Base-by-base conservation (phyloP, 2,888 invertebrate species). In the Crematogaster levior region DNA sequence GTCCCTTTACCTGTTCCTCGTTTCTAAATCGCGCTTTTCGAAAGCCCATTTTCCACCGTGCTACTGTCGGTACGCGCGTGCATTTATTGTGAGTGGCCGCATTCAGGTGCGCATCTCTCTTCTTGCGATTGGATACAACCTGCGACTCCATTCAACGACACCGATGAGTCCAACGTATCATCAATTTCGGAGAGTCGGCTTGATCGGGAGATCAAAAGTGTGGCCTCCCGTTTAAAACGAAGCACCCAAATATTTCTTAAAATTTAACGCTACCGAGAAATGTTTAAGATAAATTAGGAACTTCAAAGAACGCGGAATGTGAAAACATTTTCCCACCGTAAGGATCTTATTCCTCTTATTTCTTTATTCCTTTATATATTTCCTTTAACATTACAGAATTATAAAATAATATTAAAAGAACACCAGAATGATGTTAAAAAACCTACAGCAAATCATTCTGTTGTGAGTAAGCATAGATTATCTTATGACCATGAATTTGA, bases 1-100 rank as follows among this genome's bases (percentile, higher is more conserved):
- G 79, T 85, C 86, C 87, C 48, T 70, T 90, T 90, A 89, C 89
- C 90, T 90, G 89, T 89, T 84, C 61, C 83, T 80, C 82, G 51
- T 40, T 51, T 73, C 86, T 75, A 61, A 85, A 85, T 83, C 84
- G 75, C 46, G 81, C 66, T 74, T 70, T 81, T 61, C 83, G 72
- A 74, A 27, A 56, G 37, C 63, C 43, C 65, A 68, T 73, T 58
- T 61, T 27, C 65, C 61, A 34, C 24, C 53, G 60, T 65, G 79
- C 66, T 77, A 53, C 21, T 73, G 77, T 48, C 63, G 34, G 75
- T 81, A 43, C 58, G 58, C 58, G 53, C 24, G 48, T 84, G 79
- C 46, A 51, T 70, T 75, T 75, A 81, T 81, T 81, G 83, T 81
- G 60, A 56, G 46, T 75, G 40, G 43, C 58, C 43, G 58, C 80